These are phyloP conservation scores for Dasyprocta punctata DNA, from an alignment of 2,113 vertebrate genomes.

Conservation along the genomic window DNA sequence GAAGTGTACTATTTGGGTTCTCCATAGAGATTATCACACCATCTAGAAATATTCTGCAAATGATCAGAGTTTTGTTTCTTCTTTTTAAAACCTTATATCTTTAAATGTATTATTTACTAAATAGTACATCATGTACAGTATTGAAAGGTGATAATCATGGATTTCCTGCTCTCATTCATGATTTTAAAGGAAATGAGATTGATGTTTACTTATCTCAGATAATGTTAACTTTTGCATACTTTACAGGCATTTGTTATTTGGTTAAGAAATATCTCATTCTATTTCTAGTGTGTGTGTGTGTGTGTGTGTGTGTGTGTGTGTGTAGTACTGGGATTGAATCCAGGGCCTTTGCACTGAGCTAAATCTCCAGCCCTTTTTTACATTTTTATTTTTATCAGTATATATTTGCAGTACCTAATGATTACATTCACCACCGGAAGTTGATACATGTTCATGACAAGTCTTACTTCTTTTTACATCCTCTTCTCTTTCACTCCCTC, in stretches of 20 bases:
- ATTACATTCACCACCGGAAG: no score
- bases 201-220: neutral
- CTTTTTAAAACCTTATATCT: neutral
- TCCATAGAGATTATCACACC: neutral
- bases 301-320: no score
- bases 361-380: no score
- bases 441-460: no score
- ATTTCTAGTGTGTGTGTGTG: no score
- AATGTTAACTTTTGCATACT: constrained; percentile 36
- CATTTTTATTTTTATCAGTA: no score
- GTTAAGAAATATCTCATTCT: neutral
- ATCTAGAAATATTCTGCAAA: constrained; percentile 12
- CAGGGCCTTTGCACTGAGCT: no score
- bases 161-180: neutral
- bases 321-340: no score
- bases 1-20: constrained; percentile 8
- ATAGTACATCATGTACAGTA: neutral
- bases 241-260: neutral
- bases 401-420: no score
- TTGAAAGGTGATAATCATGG: neutral
- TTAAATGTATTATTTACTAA: neutral
- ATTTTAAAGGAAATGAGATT: constrained; percentile 41
- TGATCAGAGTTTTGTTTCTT: constrained; percentile 32
- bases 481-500: no score
- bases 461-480: no score